Evolutionary conservation across 2,888 invertebrate species (phyloP), one percentile per base, ranked within the genome.

Genomic region (Drosophila phalerata): DNA sequence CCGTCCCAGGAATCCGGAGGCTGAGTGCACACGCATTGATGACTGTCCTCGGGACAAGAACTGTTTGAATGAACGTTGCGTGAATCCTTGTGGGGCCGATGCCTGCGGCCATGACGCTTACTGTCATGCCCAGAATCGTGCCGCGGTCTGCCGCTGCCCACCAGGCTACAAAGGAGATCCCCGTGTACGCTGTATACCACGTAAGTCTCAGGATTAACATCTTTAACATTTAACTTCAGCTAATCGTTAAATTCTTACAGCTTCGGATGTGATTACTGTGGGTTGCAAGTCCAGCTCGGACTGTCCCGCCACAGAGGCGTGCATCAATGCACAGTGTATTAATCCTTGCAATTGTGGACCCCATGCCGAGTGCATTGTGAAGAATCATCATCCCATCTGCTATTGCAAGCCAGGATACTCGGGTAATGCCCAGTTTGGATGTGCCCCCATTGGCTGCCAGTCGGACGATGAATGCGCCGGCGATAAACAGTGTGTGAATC

Each of bases 281-380:
- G 97, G 96, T 51, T 97, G 97, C 90, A 94, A 94, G 84, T 95
- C 96, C 1, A 96, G 96, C 91, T 94, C 95, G 8, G 97, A 97
- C 75, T 98, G 98, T 91, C 95, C 96, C 5, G 93, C 95, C 65
- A 95, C 96, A 34, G 96, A 97, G 93, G 96, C 97, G 1, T 98
- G 98, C 90, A 94, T 97, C 57, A 97, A 97, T 88, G 94, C 94
- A 37, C 93, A 94, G 19, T 98, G 97, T 90, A 95, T 96, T 10
- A 96, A 95, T 89, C 98, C 98, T 1, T 98, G 98, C 90, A 96
- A 96, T 85, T 97, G 97, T 86, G 98, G 97, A 51, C 93, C 95
- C 2, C 95, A 97, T 89, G 95, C 98, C 5, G 96, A 97, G 80
- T 98, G 98, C 91, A 94, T 94, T 67, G 97, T 98, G 11, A 93